Evolutionary conservation across 2,113 vertebrate genomes (phyloP), one percentile per base, ranked within the genome.

Genomic region (Alethe castanea): DNA sequence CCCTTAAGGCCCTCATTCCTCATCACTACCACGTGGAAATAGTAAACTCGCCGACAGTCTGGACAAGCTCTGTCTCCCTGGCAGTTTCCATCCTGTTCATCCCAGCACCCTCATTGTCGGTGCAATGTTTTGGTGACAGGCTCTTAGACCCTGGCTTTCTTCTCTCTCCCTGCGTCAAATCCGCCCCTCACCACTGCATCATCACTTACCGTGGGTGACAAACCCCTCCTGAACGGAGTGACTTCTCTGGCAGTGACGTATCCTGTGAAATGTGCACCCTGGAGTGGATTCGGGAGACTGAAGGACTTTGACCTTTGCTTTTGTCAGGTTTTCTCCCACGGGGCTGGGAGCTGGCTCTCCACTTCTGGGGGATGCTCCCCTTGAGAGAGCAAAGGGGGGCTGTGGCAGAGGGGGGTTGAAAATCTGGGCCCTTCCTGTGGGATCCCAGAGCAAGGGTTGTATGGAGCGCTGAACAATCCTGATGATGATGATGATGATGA

Each of bases 91-190:
- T 69, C 14, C 67, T 59, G 13, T 48, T 69, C 59, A 26, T 53
- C 36, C 9, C 42, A 26, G n/a, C 59, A 61, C 12, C 38, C 66
- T 57, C 71, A 12, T 17, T 19, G 42, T 28, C 53, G 19, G 59
- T 36, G 67, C 70, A 22, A 42, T 80, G 77, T 90, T 90, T 77
- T 59, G 38, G 59, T 86, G 82, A 50, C 66, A 93, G 54, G 33
- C 67, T 86, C 48, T 83, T 23, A 69, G 88, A 70, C 44, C 82
- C 31, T 8, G 6, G 65, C 76, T 80, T 77, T 77, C 71, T 73
- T 57, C 90, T 65, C 85, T 53, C 86, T 83, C 54, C 70, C 82
- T 97, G 94, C 86, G 50, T 95, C 94, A 97, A 88, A 88, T 53
- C 90, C 79, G 0, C 90, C 94, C 95, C 92, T 82, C 50, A 50